A percentile compares a stretch with the other conserved stretches of the same genome.
phyloP scores from a whole-genome alignment of 2,888 invertebrate species.

The Aleiodes leptofemur region DNA sequence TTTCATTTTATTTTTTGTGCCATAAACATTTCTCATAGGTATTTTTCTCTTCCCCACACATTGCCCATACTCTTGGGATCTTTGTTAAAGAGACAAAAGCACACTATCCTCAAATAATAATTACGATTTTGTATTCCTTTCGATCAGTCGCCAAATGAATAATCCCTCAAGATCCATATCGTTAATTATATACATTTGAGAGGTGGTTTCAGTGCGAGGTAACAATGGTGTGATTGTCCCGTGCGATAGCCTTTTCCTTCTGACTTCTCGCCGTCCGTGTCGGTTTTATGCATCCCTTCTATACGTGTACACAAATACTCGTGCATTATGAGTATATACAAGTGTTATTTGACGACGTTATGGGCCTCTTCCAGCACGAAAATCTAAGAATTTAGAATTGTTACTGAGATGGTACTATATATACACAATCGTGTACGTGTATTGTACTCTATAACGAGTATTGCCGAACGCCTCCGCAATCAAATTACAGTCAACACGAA shows the following conservation, averaged over 20 bases:
- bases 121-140: constrained; percentile 42
- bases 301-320: constrained; percentile 39
- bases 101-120: constrained; percentile 44
- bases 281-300: constrained; percentile 26
- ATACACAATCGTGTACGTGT: constrained; percentile 52
- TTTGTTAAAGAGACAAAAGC: constrained; percentile 35
- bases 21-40: not conserved
- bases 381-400: constrained; percentile 37
- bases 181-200: constrained; percentile 65
- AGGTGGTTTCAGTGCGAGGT: constrained; percentile 54
- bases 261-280: constrained; percentile 50
- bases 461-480: constrained; percentile 72
- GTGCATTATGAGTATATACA: constrained; percentile 6
- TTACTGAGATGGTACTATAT: constrained; percentile 62
- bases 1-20: not conserved
- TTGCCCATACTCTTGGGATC: constrained; percentile 1
- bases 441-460: constrained; percentile 25
- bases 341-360: constrained; percentile 35
- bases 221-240: constrained; percentile 71
- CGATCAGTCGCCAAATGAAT: constrained; percentile 67
- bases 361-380: constrained; percentile 39
- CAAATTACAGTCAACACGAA: constrained; percentile 71
- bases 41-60: not conserved
- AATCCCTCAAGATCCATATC: constrained; percentile 70
- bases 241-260: constrained; percentile 61